A percentile compares a stretch with the other conserved stretches of the same genome.
Evolutionary conservation across 2,113 vertebrate genomes (phyloP).

Genomic region (Ailuropoda melanoleuca): DNA sequence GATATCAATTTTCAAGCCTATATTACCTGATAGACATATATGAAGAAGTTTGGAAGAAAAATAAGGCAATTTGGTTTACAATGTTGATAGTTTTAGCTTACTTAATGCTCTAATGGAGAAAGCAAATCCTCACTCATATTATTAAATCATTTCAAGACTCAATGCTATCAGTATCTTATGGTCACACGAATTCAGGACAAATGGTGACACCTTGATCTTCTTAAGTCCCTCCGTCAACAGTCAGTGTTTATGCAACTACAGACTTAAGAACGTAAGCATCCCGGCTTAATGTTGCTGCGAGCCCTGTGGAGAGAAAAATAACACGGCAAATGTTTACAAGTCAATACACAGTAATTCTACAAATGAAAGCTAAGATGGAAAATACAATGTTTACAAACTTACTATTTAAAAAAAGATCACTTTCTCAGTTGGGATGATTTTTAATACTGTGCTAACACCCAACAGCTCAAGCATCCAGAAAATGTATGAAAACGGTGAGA

Average conservation of each 20-base stretch:
- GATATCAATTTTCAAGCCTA: slow-evolving; percentile 93
- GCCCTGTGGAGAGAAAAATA: slow-evolving; percentile 86
- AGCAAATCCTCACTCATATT: slow-evolving; percentile 85
- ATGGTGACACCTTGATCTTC: slow-evolving; percentile 81
- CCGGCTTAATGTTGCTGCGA: slow-evolving; percentile 93
- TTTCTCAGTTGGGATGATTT: slow-evolving; percentile 6
- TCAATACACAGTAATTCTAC: not conserved
- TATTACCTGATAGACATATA: slow-evolving; percentile 93
- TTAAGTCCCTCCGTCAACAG: slow-evolving; percentile 77
- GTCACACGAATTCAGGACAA: slow-evolving; percentile 81
- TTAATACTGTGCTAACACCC: not conserved
- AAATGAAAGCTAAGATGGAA: not conserved
- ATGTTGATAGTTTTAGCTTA: slow-evolving; percentile 90
- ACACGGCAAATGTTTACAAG: slow-evolving; percentile 26
- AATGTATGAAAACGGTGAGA: not conserved
- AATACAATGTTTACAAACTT: not conserved
- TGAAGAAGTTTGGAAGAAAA: slow-evolving; percentile 93
- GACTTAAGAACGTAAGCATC: slow-evolving; percentile 68
- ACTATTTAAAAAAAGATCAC: not conserved
- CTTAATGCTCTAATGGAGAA: slow-evolving; percentile 89
- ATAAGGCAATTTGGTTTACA: slow-evolving; percentile 96
- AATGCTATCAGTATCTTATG: slow-evolving; percentile 82
- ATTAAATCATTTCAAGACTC: slow-evolving; percentile 79
- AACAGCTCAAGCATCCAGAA: not conserved
- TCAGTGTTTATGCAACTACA: slow-evolving; percentile 76